Percentiles rank a stretch among this genome's conserved stretches.
These are phyloP conservation scores for Lerema accius DNA, from an alignment of 1,140 invertebrate species.

Conservation along the genomic window DNA sequence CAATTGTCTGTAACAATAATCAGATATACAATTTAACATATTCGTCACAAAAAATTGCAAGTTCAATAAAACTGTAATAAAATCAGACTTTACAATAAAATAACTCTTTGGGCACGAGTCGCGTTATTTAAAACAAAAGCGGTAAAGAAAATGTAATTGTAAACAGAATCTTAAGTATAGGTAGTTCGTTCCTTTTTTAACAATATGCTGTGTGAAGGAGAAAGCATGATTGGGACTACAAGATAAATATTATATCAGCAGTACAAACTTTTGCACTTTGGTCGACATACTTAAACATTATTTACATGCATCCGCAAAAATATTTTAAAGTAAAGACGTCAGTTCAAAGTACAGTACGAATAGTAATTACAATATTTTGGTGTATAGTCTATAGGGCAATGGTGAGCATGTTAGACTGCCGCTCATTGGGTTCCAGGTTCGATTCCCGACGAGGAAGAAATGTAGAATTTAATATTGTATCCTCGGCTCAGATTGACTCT, in stretches of 20 bases:
- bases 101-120: neutral
- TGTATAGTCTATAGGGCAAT: too few relatives aligned
- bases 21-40: neutral
- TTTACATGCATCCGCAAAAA: too few relatives aligned
- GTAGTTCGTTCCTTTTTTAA: neutral
- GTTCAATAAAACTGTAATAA: neutral
- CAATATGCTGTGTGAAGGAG: neutral
- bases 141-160: neutral
- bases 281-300: too few relatives aligned
- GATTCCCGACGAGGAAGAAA: too few relatives aligned
- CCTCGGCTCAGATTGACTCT: too few relatives aligned
- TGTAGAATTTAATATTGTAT: too few relatives aligned
- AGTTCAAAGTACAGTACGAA: too few relatives aligned
- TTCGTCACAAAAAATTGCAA: neutral
- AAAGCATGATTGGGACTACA: neutral
- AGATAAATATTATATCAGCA: neutral
- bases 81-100: neutral
- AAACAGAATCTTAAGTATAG: neutral
- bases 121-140: neutral
- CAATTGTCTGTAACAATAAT: neutral
- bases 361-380: too few relatives aligned
- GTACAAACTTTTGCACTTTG: too few relatives aligned
- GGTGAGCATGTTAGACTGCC: too few relatives aligned
- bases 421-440: too few relatives aligned
- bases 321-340: too few relatives aligned